A percentile compares a stretch with the other conserved stretches of the same genome.
These are phyloP conservation scores for Decapterus maruadsi DNA, from an alignment of 2,797 vertebrate species.

Conservation along the genomic window DNA sequence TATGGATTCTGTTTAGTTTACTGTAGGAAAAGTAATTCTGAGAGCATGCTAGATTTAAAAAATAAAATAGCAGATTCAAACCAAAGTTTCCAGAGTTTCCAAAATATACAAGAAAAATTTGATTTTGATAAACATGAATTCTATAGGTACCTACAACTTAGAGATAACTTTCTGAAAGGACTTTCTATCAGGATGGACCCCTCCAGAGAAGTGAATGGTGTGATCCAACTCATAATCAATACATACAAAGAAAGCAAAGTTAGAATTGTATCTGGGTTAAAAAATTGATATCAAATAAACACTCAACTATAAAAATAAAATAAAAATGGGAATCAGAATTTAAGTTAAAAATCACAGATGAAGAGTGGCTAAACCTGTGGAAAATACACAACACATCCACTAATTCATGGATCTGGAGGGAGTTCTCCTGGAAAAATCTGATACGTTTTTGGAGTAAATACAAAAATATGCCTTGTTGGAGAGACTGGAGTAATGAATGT, in stretches of 20 bases:
- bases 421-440: slow-evolving; percentile 1
- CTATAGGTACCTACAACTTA: slow-evolving; percentile 17
- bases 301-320: no score
- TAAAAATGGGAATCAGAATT: slow-evolving; percentile 4
- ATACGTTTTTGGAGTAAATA: slow-evolving; percentile 15
- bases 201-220: neutral
- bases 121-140: neutral
- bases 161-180: neutral
- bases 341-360: neutral
- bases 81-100: no score
- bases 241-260: no score
- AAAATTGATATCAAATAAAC: no score
- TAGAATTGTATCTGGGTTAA: no score
- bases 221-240: no score
- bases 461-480: no score
- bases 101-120: neutral
- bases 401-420: slow-evolving; percentile 12
- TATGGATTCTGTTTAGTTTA: neutral
- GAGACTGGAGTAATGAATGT: no score
- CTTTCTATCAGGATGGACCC: neutral
- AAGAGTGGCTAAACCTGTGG: neutral
- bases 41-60: no score
- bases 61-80: no score
- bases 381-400: slow-evolving; percentile 13
- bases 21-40: neutral